Base-by-base conservation (phyloP, 2,797 vertebrate species). In the Lithobates pipiens region DNA sequence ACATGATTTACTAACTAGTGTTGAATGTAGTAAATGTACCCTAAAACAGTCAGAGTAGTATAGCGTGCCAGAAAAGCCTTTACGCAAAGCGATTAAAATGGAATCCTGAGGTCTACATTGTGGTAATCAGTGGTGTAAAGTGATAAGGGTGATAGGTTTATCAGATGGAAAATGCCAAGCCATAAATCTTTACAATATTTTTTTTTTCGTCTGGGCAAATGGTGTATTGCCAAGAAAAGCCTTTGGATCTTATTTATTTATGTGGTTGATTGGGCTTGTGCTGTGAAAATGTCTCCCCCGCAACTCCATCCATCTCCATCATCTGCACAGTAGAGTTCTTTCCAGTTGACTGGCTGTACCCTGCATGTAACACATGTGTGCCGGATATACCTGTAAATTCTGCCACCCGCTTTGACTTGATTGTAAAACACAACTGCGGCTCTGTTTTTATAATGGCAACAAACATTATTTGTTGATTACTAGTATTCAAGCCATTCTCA, bases 111-210 rank as follows among this genome's bases (percentile, higher is more conserved):
- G 78, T 71, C 46, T 80, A 34, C 25, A 32, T 57, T 68, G 69
- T 79, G 71, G 77, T 67, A 69, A 80, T 80, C 61, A 68, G 61
- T 42, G 54, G 39, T 67, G 71, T 75, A 85, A 85, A 80, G 84
- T 73, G 77, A 85, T 77, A 82, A 86, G 75, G 74, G 61, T 83
- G 77, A 79, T 87, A 83, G 57, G 68, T 83, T 87, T 87, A 87
- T 87, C 85, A 87, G 81, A 78, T 87, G 85, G 70, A 79, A 78
- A 87, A 82, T 77, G 68, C 70, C 42, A 75, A 74, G 79, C 79
- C 85, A 87, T 87, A 87, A 87, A 87, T 87, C 85, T 87, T 73
- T 79, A 77, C 75, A 87, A 67, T 46, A 68, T 87, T 79, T 79
- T 85, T 77, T 77, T 72, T 63, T 79, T 79, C 36, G 61, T 72